Conservation (phyloP, 2,797 vertebrate species). For the Scarus forsteni region DNA sequence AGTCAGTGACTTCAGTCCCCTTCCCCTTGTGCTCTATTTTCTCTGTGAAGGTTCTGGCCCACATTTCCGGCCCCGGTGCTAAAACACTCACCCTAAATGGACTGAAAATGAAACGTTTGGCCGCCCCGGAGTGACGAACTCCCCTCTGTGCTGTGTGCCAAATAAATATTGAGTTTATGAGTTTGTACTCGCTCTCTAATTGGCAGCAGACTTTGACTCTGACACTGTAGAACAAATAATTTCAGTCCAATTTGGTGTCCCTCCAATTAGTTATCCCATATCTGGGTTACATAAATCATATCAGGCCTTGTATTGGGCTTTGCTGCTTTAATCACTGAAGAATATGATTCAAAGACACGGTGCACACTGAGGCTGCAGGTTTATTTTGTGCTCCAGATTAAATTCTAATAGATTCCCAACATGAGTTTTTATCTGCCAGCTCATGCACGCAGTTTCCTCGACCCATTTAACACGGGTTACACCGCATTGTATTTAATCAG, state of each 20-base stretch:
- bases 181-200: constrained; percentile 75
- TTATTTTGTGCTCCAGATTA: constrained; percentile 5
- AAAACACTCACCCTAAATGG: constrained; percentile 54
- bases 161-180: constrained; percentile 69
- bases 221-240: constrained; percentile 60
- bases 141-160: constrained; percentile 44
- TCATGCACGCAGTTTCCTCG: constrained; percentile 12
- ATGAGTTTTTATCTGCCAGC: constrained; percentile 1
- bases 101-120: constrained; percentile 66
- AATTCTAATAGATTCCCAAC: constrained; percentile 9
- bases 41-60: background rate
- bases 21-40: constrained; percentile 9
- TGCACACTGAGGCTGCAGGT: background rate
- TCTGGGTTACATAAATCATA: constrained; percentile 32
- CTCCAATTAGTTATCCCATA: constrained; percentile 51
- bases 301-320: constrained; percentile 28
- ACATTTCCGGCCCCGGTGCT: constrained; percentile 14
- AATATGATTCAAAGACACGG: background rate
- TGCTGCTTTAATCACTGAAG: constrained; percentile 23
- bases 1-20: background rate
- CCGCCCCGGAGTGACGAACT: constrained; percentile 40
- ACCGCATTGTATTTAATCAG: constrained; percentile 72
- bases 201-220: constrained; percentile 70
- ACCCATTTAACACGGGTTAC: constrained; percentile 34
- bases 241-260: constrained; percentile 63